phyloP scores from a whole-genome alignment of 2,113 vertebrate species.

The Illadopsis cleaveri region DNA sequence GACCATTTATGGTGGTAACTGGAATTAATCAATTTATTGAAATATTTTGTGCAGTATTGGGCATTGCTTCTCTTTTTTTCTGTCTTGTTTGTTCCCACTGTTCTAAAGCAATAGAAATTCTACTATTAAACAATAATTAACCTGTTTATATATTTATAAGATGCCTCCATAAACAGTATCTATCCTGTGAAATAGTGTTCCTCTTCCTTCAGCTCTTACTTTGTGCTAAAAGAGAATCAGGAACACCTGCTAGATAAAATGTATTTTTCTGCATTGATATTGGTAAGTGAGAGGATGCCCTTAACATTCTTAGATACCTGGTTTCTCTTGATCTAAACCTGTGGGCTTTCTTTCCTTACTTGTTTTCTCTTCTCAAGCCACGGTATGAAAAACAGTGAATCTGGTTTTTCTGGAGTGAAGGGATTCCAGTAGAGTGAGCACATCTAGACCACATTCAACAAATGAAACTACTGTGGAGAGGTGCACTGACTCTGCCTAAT shows the following conservation, averaged over 20 bases:
- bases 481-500: not conserved
- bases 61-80: not conserved
- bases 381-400: not conserved
- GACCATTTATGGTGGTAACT: not conserved
- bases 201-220: not conserved
- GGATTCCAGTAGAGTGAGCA: not conserved
- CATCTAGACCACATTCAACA: not conserved
- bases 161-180: not conserved
- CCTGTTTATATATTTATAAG: not conserved
- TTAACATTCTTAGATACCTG: not conserved
- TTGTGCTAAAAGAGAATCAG: not conserved
- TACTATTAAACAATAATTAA: not conserved
- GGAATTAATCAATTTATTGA: not conserved
- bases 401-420: not conserved
- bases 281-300: not conserved
- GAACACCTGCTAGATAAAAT: not conserved
- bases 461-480: not conserved
- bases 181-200: not conserved
- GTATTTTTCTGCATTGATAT: not conserved
- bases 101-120: not conserved
- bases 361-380: not conserved
- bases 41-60: not conserved
- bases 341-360: not conserved
- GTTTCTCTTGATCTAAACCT: not conserved
- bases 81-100: not conserved